These are phyloP conservation scores for Agrochola lota DNA, from an alignment of 2,888 invertebrate species.

Conservation along the genomic window DNA sequence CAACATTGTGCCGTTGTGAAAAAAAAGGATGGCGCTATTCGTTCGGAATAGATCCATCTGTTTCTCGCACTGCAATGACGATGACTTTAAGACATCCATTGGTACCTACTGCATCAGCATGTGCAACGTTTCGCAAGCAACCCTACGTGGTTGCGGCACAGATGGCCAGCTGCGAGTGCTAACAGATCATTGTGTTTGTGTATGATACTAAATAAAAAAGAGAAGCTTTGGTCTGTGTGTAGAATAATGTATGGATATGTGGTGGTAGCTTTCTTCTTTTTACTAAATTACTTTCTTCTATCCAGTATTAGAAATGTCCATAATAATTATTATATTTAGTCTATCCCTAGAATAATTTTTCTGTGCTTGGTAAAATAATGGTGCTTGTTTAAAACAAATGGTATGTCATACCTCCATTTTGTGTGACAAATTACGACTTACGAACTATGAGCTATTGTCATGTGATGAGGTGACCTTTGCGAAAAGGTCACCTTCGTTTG, in stretches of 20 bases:
- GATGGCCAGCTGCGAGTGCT: conserved; percentile 7
- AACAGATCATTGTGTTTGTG: conserved; percentile 5
- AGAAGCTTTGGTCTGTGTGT: conserved; percentile 18
- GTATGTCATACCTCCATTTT: not conserved
- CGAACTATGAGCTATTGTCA: not conserved
- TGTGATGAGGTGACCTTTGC: conserved; percentile 9
- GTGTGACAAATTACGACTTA: not conserved
- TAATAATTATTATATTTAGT: conserved; percentile 2
- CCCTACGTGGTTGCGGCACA: not conserved
- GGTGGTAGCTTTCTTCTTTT: conserved; percentile 7
- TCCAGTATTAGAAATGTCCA: not conserved
- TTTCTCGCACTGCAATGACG: not conserved
- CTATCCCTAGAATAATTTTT: not conserved
- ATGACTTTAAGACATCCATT: not conserved
- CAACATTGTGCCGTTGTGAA: not conserved
- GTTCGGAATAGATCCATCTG: not conserved
- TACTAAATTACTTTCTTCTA: not conserved
- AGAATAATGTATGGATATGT: conserved; percentile 21
- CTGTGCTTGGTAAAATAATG: conserved; percentile 3
- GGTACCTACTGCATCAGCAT: not conserved
- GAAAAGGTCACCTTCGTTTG: not conserved
- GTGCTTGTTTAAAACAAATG: not conserved
- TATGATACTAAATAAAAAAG: conserved; percentile 5
- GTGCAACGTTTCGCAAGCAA: not conserved
- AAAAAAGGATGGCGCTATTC: not conserved